A percentile compares a stretch with the other conserved stretches of the same genome.
Conservation (phyloP, 2,888 invertebrate species). For the Elegia similella region DNA sequence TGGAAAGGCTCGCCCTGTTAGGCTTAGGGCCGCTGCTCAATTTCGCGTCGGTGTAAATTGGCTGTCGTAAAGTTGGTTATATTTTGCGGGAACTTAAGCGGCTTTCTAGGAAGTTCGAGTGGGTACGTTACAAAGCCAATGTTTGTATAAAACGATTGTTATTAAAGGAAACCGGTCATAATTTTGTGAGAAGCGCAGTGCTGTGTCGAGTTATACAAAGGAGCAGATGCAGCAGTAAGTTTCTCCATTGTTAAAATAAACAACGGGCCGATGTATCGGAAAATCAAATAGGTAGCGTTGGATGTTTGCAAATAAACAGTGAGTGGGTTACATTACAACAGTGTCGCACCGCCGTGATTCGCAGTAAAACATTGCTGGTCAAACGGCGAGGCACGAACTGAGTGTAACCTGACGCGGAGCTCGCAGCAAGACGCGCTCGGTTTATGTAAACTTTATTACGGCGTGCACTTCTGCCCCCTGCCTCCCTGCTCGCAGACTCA, state of each 20-base stretch:
- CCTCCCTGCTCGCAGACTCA: slow-evolving; percentile 43
- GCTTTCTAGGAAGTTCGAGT: slow-evolving; percentile 33
- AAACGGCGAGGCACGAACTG: slow-evolving; percentile 51
- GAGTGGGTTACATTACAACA: slow-evolving; percentile 52
- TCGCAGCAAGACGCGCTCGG: slow-evolving; percentile 62
- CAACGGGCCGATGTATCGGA: slow-evolving; percentile 55
- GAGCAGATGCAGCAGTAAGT: slow-evolving; percentile 31
- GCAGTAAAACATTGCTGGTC: slow-evolving; percentile 68
- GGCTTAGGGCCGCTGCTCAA: slow-evolving; percentile 66
- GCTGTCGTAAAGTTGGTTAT: slow-evolving; percentile 63
- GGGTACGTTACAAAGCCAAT: neutral
- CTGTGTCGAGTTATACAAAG: slow-evolving; percentile 15
- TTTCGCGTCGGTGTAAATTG: slow-evolving; percentile 71
- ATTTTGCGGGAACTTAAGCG: slow-evolving; percentile 57
- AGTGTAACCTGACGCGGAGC: slow-evolving; percentile 56
- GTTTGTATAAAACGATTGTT: slow-evolving; percentile 1
- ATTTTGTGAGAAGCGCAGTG: neutral
- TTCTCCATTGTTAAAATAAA: slow-evolving; percentile 55
- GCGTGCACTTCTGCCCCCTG: slow-evolving; percentile 53
- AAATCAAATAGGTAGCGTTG: slow-evolving; percentile 58
- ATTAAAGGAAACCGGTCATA: neutral
- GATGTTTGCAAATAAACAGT: slow-evolving; percentile 67
- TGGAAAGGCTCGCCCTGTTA: slow-evolving; percentile 65
- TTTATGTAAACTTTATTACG: slow-evolving; percentile 79
- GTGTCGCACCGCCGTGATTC: slow-evolving; percentile 69